Percentiles rank a stretch among this genome's conserved stretches.
These are phyloP conservation scores for Toxotes jaculatrix DNA, from an alignment of 2,113 vertebrate species.

Conservation along the genomic window DNA sequence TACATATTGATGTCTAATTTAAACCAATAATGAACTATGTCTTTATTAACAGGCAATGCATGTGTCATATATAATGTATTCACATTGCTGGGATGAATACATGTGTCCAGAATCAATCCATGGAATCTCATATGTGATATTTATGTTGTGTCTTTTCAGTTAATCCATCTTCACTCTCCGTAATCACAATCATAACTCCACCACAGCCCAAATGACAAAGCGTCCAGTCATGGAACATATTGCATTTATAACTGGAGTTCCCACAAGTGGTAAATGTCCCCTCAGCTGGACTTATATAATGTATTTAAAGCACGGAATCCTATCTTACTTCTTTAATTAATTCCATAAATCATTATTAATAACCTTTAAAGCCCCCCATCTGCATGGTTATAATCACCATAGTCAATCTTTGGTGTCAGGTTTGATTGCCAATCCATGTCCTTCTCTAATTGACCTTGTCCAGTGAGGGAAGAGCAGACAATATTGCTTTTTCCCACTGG, in stretches of 20 bases:
- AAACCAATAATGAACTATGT: slow-evolving; percentile 9
- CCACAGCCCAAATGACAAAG: slow-evolving; percentile 55
- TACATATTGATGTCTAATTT: neutral
- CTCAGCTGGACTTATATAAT: slow-evolving; percentile 79
- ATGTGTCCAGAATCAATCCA: slow-evolving; percentile 23
- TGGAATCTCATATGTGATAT: slow-evolving; percentile 50
- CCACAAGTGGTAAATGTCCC: slow-evolving; percentile 67
- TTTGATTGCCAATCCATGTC: slow-evolving; percentile 87
- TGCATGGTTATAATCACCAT: slow-evolving; percentile 84
- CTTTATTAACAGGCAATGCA: slow-evolving; percentile 32
- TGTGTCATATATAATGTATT: neutral
- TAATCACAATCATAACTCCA: slow-evolving; percentile 73
- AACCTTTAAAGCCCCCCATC: slow-evolving; percentile 86
- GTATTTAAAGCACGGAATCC: slow-evolving; percentile 79
- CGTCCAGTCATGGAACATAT: slow-evolving; percentile 55
- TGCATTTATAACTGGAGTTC: slow-evolving; percentile 64
- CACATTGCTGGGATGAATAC: slow-evolving; percentile 21
- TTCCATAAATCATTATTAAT: slow-evolving; percentile 89
- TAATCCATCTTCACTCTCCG: slow-evolving; percentile 61
- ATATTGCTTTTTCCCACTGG: slow-evolving; percentile 78
- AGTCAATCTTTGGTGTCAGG: slow-evolving; percentile 86
- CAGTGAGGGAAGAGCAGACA: slow-evolving; percentile 79
- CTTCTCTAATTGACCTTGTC: slow-evolving; percentile 87
- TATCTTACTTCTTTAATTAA: slow-evolving; percentile 85
- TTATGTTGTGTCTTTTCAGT: slow-evolving; percentile 44